These are phyloP conservation scores for Coturnix japonica DNA, from an alignment of 2,113 vertebrate genomes.

Conservation along the genomic window DNA sequence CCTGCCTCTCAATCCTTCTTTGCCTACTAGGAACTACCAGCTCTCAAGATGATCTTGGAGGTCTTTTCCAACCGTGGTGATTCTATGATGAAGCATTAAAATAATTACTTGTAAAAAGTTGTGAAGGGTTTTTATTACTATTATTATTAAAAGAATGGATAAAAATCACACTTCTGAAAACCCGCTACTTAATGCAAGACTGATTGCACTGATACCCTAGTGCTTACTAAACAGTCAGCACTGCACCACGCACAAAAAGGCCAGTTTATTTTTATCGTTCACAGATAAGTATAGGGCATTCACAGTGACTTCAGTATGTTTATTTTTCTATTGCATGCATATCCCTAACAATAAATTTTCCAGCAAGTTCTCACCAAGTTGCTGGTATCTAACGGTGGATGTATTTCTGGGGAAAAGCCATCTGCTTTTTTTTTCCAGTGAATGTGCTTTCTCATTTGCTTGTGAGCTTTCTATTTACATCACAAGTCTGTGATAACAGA, in stretches of 20 bases:
- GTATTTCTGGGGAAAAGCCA: neutral
- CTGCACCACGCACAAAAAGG: neutral
- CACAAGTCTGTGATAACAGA: conserved; percentile 46
- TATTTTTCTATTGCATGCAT: neutral
- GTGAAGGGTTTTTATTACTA: neutral
- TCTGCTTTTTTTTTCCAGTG: neutral
- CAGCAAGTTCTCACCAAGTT: neutral
- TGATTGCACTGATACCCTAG: neutral
- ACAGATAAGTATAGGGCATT: neutral
- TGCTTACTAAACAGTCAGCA: neutral
- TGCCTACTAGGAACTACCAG: neutral
- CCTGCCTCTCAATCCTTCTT: neutral
- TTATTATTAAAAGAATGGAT: neutral
- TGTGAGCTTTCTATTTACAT: conserved; percentile 53
- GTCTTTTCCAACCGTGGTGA: too few species aligned
- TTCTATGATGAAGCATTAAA: neutral
- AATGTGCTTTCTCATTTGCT: neutral
- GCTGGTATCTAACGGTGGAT: neutral
- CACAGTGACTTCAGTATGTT: neutral
- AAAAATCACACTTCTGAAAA: neutral
- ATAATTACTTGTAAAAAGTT: accelerated
- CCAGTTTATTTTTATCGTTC: neutral
- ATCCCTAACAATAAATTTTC: neutral
- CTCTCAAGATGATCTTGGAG: neutral
- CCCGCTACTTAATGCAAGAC: neutral